These are phyloP conservation scores for Hapalemur alaotrensis DNA, from an alignment of 2,797 vertebrate species.

Conservation along the genomic window DNA sequence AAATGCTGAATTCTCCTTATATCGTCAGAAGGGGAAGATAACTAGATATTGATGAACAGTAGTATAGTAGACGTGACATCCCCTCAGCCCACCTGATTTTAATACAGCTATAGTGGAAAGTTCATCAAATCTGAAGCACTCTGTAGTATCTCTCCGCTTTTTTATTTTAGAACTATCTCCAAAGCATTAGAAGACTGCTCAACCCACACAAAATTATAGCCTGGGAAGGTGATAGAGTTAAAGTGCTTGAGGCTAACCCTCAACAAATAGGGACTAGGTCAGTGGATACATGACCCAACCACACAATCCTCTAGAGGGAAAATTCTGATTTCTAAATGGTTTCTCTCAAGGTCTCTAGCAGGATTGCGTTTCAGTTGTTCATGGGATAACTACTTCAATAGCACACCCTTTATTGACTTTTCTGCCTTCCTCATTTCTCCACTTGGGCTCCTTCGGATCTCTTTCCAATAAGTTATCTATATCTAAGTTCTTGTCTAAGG, in stretches of 20 bases:
- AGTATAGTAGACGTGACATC: not conserved
- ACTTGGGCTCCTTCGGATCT: not conserved
- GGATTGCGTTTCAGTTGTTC: not conserved
- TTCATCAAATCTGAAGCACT: not conserved
- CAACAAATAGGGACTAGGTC: not conserved
- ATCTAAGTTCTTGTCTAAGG: not conserved
- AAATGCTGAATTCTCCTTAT: not conserved
- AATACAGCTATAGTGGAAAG: not conserved
- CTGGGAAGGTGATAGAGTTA: not conserved
- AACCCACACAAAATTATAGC: not conserved
- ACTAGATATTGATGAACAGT: not conserved
- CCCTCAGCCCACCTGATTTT: not conserved
- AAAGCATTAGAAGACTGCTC: not conserved
- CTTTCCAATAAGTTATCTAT: not conserved
- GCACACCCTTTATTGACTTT: not conserved
- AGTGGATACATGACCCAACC: not conserved
- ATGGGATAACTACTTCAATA: not conserved
- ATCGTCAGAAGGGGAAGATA: not conserved
- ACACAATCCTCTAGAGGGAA: not conserved
- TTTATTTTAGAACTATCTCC: not conserved
- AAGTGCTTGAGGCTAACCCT: not conserved
- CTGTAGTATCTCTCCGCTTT: not conserved
- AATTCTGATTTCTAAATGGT: not conserved
- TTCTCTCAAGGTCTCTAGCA: not conserved
- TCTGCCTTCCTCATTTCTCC: not conserved